Base-by-base conservation (phyloP, 2,797 vertebrate genomes). In the Hippopotamyrus pictus region DNA sequence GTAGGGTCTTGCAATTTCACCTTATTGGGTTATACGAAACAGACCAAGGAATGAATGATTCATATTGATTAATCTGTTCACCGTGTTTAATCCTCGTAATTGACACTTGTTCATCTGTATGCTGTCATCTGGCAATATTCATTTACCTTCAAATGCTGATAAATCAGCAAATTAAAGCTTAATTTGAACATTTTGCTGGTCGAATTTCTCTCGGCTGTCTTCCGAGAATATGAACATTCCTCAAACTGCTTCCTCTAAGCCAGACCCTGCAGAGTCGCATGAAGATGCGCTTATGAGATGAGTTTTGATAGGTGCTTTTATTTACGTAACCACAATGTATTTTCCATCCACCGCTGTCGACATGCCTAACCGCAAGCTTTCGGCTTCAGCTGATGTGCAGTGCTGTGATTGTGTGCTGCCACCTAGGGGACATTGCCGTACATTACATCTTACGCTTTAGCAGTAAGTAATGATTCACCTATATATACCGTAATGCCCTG, bases 401-500 rank as follows among this genome's bases (percentile, higher is more conserved):
- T 89, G 73, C 33, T 50, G 84, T 87, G 76, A 89, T 89, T 89
- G 57, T 85, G 91, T 94, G 91, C 95, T 94, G 94, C 95, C 95
- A 90, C 94, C 89, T 90, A 62, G 93, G 94, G 96, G 95, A 90
- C 90, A 37, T 89, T 57, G 3, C 0, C 54, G 53, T 90, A 87
- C 92, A 94, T 92, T 93, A 91, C 93, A 93, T 33, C 1, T 41
- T 3, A 17, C 86, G 90, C 86, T 82, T 90, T 87, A n/a, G 88
- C 90, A 89, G 90, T 87, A 90, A 94, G 90, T 90, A 93, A 89
- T 90, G 76, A 90, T 92, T 90, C 92, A 93, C 93, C 92, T 94
- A 93, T 92, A 92, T 92, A 92, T 93, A n/a, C n/a, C n/a, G n/a
- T n/a, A 91, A 91, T 89, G 92, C 91, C 93, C 93, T 91, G 92